These are phyloP conservation scores for Cinara cedri DNA, from an alignment of 2,888 invertebrate species.

Conservation along the genomic window DNA sequence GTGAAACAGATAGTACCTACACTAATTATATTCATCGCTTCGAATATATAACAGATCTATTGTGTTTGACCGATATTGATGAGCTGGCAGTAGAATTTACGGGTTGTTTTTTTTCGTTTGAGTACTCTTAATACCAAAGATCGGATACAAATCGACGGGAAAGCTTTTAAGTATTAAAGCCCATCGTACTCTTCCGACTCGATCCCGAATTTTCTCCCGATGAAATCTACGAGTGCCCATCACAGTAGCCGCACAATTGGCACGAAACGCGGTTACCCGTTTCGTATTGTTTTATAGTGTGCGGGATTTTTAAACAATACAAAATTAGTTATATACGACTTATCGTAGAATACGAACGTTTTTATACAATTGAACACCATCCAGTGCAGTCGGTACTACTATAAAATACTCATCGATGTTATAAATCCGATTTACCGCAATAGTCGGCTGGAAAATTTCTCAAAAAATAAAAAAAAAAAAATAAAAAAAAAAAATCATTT, in stretches of 20 bases:
- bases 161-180: not conserved
- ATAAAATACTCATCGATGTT: too few species aligned
- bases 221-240: slow-evolving; percentile 2
- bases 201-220: not conserved
- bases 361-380: too few species aligned
- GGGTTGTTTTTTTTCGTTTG: not conserved
- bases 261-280: slow-evolving; percentile 13
- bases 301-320: not conserved
- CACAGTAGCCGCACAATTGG: not conserved
- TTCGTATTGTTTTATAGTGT: slow-evolving; percentile 8
- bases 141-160: not conserved
- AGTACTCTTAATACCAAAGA: not conserved
- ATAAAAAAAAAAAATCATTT: too few species aligned
- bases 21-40: too few species aligned
- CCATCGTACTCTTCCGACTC: not conserved
- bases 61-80: not conserved
- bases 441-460: too few species aligned
- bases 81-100: not conserved
- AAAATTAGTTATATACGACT: not conserved
- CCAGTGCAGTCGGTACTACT: too few species aligned
- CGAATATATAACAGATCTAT: too few species aligned
- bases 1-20: too few species aligned
- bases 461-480: too few species aligned
- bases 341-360: too few species aligned
- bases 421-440: too few species aligned